Conservation (phyloP, 64 coral and sea anemone species). For the Trachythela sp. region DNA sequence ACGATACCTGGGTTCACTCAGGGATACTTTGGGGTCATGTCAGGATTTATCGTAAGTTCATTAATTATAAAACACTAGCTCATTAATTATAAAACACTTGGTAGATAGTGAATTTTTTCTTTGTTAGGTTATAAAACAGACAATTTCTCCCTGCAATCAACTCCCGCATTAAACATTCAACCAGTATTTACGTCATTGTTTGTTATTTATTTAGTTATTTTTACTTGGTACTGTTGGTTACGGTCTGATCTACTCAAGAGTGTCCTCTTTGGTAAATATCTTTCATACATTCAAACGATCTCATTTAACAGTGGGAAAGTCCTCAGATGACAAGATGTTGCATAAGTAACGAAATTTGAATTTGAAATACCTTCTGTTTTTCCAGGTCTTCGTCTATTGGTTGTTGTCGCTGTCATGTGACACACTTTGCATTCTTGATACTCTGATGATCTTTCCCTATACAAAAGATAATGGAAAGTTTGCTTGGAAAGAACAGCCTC, state of each 20-base stretch:
- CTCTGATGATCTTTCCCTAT: neutral
- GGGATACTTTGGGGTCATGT: constrained; percentile 12
- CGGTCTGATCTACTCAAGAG: neutral
- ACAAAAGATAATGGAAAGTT: constrained; percentile 13
- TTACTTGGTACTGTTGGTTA: neutral
- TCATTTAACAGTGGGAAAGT: no score
- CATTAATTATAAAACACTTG: no score
- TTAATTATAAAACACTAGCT: no score
- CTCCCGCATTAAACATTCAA: no score
- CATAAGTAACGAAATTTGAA: no score
- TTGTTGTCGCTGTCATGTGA: neutral
- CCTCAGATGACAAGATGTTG: no score
- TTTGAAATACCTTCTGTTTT: neutral
- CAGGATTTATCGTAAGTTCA: constrained; percentile 6
- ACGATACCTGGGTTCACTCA: neutral
- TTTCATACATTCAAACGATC: neutral
- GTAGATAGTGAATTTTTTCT: no score
- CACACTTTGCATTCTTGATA: neutral
- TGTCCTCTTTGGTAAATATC: neutral
- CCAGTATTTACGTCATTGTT: neutral
- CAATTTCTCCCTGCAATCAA: no score
- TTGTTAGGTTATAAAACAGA: no score
- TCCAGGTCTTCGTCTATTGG: neutral
- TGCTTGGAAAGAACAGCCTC: neutral
- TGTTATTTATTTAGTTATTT: neutral